A percentile compares a stretch with the other conserved stretches of the same genome.
Evolutionary conservation across 1,140 invertebrate species (phyloP).

Genomic region (Calliopsis andreniformis): DNA sequence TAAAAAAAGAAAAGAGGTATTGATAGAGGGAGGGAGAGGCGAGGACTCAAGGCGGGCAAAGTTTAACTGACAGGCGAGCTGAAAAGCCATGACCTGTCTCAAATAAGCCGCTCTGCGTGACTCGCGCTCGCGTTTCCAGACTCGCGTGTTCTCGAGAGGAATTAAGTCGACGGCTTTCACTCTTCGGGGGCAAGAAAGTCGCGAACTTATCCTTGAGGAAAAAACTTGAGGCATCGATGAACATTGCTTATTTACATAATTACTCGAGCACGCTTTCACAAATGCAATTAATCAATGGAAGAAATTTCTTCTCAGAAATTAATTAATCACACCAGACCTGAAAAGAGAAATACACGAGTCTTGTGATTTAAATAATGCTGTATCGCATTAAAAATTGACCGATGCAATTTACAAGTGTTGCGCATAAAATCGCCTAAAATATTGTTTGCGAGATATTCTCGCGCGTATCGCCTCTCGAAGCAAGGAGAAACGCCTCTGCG

Average conservation of each 20-base stretch:
- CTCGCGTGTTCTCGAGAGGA: background rate
- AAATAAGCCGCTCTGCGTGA: slow-evolving; percentile 62
- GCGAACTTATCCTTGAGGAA: background rate
- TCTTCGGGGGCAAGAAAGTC: slow-evolving; percentile 22
- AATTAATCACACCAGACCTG: too few species aligned
- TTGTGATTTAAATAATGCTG: too few species aligned
- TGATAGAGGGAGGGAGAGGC: background rate
- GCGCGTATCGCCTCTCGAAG: background rate
- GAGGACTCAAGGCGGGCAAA: background rate
- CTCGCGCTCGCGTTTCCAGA: background rate
- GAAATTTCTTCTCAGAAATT: background rate
- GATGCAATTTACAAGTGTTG: too few species aligned
- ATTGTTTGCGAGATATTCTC: slow-evolving; percentile 9
- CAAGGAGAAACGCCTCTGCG: background rate
- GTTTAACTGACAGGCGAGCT: slow-evolving; percentile 21
- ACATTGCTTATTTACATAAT: slow-evolving; percentile 2
- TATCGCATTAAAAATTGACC: background rate
- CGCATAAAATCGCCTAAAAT: too few species aligned
- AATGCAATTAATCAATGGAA: background rate
- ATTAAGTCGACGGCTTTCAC: slow-evolving; percentile 37
- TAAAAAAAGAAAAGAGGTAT: background rate
- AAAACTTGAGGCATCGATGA: background rate
- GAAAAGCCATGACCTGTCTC: slow-evolving; percentile 74
- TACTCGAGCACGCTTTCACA: slow-evolving; percentile 19
- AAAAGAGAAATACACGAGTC: too few species aligned